Evolutionary conservation across 2,888 invertebrate species (phyloP).

Genomic region (Caenorhabditis doughertyi): DNA sequence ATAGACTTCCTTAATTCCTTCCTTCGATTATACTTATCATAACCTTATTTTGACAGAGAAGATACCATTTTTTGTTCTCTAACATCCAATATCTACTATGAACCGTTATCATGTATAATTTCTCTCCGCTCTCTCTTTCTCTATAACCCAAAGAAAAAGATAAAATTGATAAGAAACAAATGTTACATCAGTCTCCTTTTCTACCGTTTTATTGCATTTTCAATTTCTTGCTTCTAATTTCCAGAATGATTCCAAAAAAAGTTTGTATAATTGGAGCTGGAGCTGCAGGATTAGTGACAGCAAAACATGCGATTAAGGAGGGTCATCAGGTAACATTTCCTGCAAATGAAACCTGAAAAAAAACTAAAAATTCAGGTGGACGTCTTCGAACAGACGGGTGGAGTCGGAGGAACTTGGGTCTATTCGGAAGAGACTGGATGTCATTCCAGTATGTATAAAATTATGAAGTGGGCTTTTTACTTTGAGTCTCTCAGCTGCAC

Average conservation of each 20-base stretch:
- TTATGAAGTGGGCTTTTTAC: slow-evolving; percentile 87
- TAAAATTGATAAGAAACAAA: slow-evolving; percentile 3
- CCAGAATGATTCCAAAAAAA: slow-evolving; percentile 69
- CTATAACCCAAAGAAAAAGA: background rate
- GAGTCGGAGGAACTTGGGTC: slow-evolving; percentile 94
- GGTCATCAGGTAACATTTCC: slow-evolving; percentile 61
- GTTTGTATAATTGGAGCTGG: slow-evolving; percentile 92
- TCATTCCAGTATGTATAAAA: slow-evolving; percentile 94
- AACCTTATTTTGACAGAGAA: no score
- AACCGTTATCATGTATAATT: no score
- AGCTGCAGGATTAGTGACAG: slow-evolving; percentile 87
- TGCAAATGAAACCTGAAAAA: background rate
- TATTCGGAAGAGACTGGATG: slow-evolving; percentile 67
- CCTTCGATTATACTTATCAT: no score
- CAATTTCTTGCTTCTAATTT: background rate
- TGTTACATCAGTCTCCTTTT: background rate
- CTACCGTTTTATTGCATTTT: background rate
- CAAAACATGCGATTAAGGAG: slow-evolving; percentile 63
- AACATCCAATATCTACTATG: no score
- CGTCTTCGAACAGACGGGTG: slow-evolving; percentile 89
- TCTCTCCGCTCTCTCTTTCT: background rate
- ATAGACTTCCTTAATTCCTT: no score
- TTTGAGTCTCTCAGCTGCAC: background rate
- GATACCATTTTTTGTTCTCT: no score
- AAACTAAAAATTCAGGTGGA: slow-evolving; percentile 65